A percentile compares a stretch with the other conserved stretches of the same genome.
These are phyloP conservation scores for Bucorvus abyssinicus DNA, from an alignment of 2,797 vertebrate species.

Conservation along the genomic window DNA sequence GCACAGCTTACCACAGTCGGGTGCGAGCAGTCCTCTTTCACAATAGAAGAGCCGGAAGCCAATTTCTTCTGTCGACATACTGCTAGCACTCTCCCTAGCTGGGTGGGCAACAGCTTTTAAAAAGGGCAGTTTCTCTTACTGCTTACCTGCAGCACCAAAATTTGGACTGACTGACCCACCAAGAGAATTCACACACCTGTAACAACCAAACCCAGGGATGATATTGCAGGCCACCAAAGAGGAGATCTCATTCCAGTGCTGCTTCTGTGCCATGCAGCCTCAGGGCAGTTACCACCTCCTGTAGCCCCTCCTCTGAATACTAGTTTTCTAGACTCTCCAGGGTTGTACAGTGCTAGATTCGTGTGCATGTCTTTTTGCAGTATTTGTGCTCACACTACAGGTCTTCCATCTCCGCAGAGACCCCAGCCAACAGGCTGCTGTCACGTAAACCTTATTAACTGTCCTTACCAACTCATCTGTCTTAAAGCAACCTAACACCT, in stretches of 20 bases:
- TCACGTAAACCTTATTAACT: background rate
- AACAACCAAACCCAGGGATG: background rate
- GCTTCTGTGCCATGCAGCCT: background rate
- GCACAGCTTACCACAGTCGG: background rate
- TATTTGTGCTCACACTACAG: background rate
- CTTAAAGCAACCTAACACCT: background rate
- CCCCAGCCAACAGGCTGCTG: accelerated
- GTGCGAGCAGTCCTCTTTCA: background rate
- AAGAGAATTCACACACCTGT: background rate
- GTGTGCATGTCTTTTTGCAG: background rate
- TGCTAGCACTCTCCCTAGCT: background rate
- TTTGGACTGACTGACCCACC: background rate
- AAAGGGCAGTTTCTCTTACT: background rate
- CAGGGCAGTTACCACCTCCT: background rate
- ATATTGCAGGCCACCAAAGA: background rate
- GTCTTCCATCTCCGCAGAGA: background rate
- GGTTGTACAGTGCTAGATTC: background rate
- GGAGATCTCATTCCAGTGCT: background rate
- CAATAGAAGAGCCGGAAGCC: background rate
- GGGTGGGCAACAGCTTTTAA: background rate
- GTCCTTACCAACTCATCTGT: background rate
- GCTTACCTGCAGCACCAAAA: background rate
- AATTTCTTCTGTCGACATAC: background rate
- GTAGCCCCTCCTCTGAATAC: background rate
- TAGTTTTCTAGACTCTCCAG: background rate